phyloP scores from a whole-genome alignment of 2,888 invertebrate species.

The Tromatobia lineatoria region DNA sequence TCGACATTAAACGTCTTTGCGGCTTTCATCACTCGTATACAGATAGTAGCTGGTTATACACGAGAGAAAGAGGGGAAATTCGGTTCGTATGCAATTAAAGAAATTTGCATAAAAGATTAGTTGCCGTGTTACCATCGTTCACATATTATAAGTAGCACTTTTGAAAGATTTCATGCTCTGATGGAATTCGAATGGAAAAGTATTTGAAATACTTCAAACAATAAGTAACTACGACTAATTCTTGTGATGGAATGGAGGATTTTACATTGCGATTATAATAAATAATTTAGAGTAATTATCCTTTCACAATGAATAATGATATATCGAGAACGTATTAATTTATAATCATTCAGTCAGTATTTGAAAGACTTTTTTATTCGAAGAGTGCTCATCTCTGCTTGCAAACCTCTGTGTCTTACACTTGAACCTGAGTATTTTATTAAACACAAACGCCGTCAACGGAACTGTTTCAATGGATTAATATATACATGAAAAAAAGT shows the following conservation, averaged over 20 bases:
- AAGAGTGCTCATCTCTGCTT: no score
- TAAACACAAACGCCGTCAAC: constrained; percentile 3
- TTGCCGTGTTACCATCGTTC: not conserved
- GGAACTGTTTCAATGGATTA: constrained; percentile 12
- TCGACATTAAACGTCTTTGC: not conserved
- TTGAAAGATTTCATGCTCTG: not conserved
- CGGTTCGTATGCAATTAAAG: not conserved
- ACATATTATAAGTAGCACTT: constrained; percentile 4
- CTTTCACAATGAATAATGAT: no score
- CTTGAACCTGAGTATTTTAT: constrained; percentile 55
- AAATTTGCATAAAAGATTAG: not conserved
- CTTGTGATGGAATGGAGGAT: no score
- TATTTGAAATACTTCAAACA: no score
- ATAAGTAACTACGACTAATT: no score
- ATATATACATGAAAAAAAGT: constrained; percentile 2
- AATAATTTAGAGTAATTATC: no score
- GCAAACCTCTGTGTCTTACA: constrained; percentile 16
- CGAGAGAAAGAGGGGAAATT: not conserved
- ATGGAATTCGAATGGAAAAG: no score
- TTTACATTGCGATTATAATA: no score
- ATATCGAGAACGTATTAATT: no score
- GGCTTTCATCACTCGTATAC: not conserved
- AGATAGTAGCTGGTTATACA: not conserved
- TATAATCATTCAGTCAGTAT: no score
- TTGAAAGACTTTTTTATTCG: no score